These are phyloP conservation scores for Pemphigus obesinymphae DNA, from an alignment of 1,140 invertebrate genomes.

Conservation along the genomic window DNA sequence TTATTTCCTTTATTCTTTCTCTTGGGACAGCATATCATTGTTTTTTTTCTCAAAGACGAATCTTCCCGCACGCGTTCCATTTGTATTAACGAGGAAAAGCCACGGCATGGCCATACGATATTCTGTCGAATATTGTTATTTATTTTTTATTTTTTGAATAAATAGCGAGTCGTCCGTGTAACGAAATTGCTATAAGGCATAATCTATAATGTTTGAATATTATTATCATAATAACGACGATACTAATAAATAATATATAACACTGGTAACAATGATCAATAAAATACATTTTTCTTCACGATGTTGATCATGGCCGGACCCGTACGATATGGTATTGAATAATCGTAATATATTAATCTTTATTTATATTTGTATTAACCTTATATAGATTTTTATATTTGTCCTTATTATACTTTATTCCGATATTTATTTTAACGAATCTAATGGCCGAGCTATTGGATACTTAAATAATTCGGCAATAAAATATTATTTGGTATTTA, in stretches of 20 bases:
- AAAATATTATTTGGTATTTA: neutral
- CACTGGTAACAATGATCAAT: neutral
- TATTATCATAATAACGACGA: neutral
- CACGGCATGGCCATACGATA: too few relatives aligned
- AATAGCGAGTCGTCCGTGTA: neutral
- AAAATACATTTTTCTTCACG: neutral
- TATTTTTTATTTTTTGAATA: neutral
- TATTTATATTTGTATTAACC: too few relatives aligned
- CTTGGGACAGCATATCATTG: neutral
- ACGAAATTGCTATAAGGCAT: neutral
- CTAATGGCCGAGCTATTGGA: too few relatives aligned
- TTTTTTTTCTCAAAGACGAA: neutral
- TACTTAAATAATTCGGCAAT: neutral
- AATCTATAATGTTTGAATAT: neutral
- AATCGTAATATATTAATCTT: too few relatives aligned
- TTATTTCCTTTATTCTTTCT: neutral
- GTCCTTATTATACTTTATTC: too few relatives aligned
- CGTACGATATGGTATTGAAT: neutral
- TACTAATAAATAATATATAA: constrained; percentile 7
- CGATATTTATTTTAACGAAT: neutral
- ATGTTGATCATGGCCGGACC: neutral
- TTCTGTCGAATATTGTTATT: neutral
- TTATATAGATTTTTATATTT: too few relatives aligned
- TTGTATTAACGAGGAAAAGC: neutral
- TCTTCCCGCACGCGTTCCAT: too few relatives aligned